A percentile compares a stretch with the other conserved stretches of the same genome.
These are phyloP conservation scores for Tadarida brasiliensis DNA, from an alignment of 2,797 vertebrate species.

Conservation along the genomic window DNA sequence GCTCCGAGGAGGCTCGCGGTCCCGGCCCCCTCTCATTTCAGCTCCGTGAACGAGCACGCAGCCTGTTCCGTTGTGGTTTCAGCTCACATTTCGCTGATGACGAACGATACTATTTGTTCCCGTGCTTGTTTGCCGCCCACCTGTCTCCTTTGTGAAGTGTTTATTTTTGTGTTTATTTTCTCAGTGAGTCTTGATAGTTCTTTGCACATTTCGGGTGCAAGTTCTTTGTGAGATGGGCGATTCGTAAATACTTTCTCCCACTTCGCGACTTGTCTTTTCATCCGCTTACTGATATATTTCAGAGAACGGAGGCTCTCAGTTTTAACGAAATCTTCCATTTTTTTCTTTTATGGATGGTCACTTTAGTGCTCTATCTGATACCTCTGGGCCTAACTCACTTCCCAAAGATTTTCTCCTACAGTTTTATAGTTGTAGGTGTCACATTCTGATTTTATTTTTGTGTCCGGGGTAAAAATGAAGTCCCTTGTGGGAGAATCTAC, in stretches of 20 bases:
- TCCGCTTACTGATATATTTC: background rate
- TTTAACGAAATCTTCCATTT: background rate
- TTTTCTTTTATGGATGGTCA: background rate
- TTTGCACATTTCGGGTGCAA: background rate
- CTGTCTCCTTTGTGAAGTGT: background rate
- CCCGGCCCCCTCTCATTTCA: background rate
- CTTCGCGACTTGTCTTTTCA: background rate
- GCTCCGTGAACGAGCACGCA: too few relatives aligned
- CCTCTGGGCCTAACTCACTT: background rate
- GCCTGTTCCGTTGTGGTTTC: too few relatives aligned
- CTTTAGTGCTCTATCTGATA: background rate
- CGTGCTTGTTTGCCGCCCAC: background rate
- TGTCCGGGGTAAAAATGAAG: background rate
- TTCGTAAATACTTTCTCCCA: background rate
- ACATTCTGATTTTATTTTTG: background rate
- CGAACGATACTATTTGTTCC: background rate
- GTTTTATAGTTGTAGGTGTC: background rate
- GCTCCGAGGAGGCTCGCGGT: too few relatives aligned
- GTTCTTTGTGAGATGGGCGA: background rate
- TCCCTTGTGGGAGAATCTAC: background rate
- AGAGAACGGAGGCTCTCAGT: background rate
- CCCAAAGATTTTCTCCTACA: background rate
- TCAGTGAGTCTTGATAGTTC: background rate
- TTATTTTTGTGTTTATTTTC: background rate
- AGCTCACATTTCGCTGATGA: background rate